Evolutionary conservation across 2,888 invertebrate species (phyloP), one percentile per base, ranked within the genome.

Genomic region (Acrocera orbiculus): DNA sequence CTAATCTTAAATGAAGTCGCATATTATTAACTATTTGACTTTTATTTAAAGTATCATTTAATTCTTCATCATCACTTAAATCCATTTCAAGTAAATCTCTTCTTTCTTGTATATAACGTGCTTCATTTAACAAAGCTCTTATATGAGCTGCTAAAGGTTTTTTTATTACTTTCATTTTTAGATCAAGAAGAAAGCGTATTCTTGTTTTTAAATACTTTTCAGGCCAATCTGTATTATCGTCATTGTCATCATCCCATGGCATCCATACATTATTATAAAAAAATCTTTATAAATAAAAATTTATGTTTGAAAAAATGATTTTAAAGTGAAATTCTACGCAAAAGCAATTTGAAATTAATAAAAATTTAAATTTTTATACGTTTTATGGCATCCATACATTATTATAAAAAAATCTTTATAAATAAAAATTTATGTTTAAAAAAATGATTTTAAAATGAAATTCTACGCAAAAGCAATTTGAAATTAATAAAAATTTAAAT

Each of bases 161-260:
- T 4, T 63, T 63, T 31, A 73, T 56, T 2, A 52, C 51, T 5
- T 65, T 65, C 35, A 63, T 63, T 44, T 65, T 66, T 46, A 72
- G 56, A 45, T 73, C 71, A 41, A 65, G 72, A 38, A 64, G 70
- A 23, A 73, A 52, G 32, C 64, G 56, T 20, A 71, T 57, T 32
- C 72, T 61, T 2, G 62, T 49, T 42, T 67, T 63, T 27, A 73
- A 53, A 51, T 71, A 67, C 36, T 61, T 57, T 23, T 55, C 52
- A 15, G 64, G 58, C 72, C 72, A 72, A 48, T 70, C 66, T 1
- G 50, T 40, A 34, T 58, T 61, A 9, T 67, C 65, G 40, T 70
- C 69, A 19, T 66, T 66, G 35, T 72, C 70, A 32, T 57, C 51
- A 43, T 73, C 73, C 72, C 72, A 73, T 0, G 73, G 70, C 66